Evolutionary conservation across 2,113 vertebrate genomes (phyloP).

Genomic region (Crotophaga sulcirostris): DNA sequence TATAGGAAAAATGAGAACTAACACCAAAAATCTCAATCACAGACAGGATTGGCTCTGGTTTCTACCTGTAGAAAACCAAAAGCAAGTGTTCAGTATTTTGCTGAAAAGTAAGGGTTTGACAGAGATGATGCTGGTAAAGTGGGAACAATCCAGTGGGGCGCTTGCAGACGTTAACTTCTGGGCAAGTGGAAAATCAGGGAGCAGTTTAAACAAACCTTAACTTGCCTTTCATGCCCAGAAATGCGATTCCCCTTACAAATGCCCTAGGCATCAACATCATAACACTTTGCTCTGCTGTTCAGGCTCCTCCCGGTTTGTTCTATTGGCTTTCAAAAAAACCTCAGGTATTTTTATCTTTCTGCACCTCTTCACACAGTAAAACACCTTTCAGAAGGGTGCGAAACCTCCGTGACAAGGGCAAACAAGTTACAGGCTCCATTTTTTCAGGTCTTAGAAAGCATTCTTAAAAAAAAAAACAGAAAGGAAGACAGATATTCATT

Average conservation of each 20-base stretch:
- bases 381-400: not conserved
- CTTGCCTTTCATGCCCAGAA: slow-evolving; percentile 35
- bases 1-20: not conserved
- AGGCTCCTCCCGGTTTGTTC: not conserved
- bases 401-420: not conserved
- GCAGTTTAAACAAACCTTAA: slow-evolving; percentile 46
- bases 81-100: not conserved
- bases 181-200: slow-evolving; percentile 24
- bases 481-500: not conserved
- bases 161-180: slow-evolving; percentile 18
- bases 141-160: not conserved
- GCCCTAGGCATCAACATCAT: slow-evolving; percentile 20
- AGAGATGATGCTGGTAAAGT: not conserved
- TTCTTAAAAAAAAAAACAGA: not conserved
- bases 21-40: not conserved
- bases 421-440: not conserved
- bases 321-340: not conserved
- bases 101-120: not conserved
- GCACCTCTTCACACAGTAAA: not conserved
- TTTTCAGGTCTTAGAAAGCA: not conserved
- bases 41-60: not conserved
- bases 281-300: not conserved
- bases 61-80: not conserved
- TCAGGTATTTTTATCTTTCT: not conserved
- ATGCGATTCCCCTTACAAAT: slow-evolving; percentile 48